These are phyloP conservation scores for Ellobius talpinus DNA, from an alignment of 2,113 vertebrate genomes.

Conservation along the genomic window DNA sequence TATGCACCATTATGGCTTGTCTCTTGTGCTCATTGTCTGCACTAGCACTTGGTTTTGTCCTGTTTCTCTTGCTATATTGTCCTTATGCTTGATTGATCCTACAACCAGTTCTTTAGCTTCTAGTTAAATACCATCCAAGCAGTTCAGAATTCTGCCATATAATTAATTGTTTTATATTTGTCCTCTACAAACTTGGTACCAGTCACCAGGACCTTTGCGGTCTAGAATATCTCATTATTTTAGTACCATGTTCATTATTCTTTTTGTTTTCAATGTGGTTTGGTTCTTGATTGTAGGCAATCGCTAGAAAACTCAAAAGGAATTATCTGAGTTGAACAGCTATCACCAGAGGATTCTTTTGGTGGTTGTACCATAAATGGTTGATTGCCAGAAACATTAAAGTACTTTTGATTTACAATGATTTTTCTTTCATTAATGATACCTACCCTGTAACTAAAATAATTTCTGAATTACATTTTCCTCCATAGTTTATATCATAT, in stretches of 20 bases:
- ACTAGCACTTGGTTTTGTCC: slow-evolving; percentile 17
- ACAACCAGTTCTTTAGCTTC: slow-evolving; percentile 54
- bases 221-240: slow-evolving; percentile 44
- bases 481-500: slow-evolving; percentile 41
- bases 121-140: neutral
- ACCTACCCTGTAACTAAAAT: slow-evolving; percentile 53
- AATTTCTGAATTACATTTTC: slow-evolving; percentile 40
- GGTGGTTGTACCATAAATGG: slow-evolving; percentile 8
- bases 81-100: slow-evolving; percentile 40
- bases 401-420: slow-evolving; percentile 52
- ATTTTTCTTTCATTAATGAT: slow-evolving; percentile 62
- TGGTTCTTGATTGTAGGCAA: slow-evolving; percentile 45
- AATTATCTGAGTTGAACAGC: slow-evolving; percentile 30
- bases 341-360: slow-evolving; percentile 52
- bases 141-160: slow-evolving; percentile 26
- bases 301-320: neutral
- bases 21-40: neutral
- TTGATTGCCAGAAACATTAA: slow-evolving; percentile 2
- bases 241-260: slow-evolving; percentile 61
- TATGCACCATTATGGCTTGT: slow-evolving; percentile 10
- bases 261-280: slow-evolving; percentile 51
- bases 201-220: neutral
- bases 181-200: slow-evolving; percentile 27
- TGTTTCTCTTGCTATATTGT: slow-evolving; percentile 21
- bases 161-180: slow-evolving; percentile 59